Percentiles rank a stretch among this genome's conserved stretches.
These are phyloP conservation scores for Mastomys natalensis DNA, from an alignment of 2,113 vertebrate genomes.

Conservation along the genomic window DNA sequence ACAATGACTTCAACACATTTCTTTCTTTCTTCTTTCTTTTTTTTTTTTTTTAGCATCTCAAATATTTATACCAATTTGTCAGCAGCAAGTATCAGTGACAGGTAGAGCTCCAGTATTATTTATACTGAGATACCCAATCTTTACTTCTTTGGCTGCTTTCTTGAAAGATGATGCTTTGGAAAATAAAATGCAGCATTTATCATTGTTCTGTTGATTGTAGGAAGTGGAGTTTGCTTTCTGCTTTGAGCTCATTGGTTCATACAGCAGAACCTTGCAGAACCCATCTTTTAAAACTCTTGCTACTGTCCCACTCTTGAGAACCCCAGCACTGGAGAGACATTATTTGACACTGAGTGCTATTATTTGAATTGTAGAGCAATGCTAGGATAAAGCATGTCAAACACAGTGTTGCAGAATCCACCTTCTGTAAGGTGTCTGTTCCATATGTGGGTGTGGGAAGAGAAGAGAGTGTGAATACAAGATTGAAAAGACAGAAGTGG, in stretches of 20 bases:
- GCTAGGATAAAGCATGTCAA: background rate
- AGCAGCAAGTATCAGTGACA: constrained; percentile 69
- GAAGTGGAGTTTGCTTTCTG: constrained; percentile 37
- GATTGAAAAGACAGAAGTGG: background rate
- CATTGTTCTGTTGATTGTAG: constrained; percentile 34
- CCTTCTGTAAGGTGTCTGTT: no score
- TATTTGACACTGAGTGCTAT: background rate
- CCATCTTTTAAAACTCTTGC: rapidly evolving
- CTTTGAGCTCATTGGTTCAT: constrained; percentile 15
- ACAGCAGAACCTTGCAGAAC: background rate
- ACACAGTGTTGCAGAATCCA: background rate
- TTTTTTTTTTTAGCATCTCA: constrained; percentile 60
- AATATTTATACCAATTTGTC: constrained; percentile 78
- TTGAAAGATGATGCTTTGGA: constrained; percentile 63
- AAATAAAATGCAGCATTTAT: constrained; percentile 71
- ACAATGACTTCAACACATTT: background rate
- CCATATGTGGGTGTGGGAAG: background rate
- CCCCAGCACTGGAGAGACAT: background rate
- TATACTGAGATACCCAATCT: constrained; percentile 72
- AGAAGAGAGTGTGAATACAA: background rate
- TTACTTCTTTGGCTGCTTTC: constrained; percentile 76
- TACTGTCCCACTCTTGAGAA: background rate
- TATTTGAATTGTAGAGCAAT: constrained; percentile 31
- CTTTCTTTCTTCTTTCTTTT: background rate
- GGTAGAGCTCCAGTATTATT: constrained; percentile 60